Conservation (phyloP, 2,113 vertebrate genomes). For the Ameiurus melas region DNA sequence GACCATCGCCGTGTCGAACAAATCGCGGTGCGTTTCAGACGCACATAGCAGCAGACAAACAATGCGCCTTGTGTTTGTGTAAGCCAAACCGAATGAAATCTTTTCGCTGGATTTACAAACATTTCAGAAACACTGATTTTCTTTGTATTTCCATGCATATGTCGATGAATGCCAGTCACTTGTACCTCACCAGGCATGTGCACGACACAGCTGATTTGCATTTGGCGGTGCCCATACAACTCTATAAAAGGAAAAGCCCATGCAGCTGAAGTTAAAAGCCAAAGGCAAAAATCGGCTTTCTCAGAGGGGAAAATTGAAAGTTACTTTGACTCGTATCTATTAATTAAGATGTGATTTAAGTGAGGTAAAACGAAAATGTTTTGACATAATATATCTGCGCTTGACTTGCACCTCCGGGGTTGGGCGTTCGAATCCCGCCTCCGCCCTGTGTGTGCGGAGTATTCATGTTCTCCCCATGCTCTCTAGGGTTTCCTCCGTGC, state of each 20-base stretch:
- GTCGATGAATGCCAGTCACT: neutral
- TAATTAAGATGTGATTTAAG: neutral
- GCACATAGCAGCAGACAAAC: neutral
- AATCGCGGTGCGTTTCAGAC: neutral
- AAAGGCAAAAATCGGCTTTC: neutral
- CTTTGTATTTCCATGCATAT: neutral
- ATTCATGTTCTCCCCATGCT: too few species aligned
- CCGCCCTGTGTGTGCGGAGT: too few species aligned
- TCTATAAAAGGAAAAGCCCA: neutral
- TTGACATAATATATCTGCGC: neutral
- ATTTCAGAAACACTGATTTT: neutral
- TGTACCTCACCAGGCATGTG: neutral
- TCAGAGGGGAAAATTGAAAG: neutral
- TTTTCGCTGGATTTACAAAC: neutral
- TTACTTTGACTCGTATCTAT: neutral
- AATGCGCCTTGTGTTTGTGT: neutral
- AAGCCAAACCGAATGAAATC: neutral
- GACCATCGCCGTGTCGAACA: neutral
- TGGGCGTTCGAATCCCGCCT: too few species aligned
- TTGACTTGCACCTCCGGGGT: too few species aligned
- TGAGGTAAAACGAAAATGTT: neutral
- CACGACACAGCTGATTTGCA: neutral
- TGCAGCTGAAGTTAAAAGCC: neutral
- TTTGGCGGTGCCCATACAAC: neutral
- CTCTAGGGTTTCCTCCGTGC: too few species aligned